These are phyloP conservation scores for Hycleus cichorii DNA, from an alignment of 1,140 invertebrate species.

Conservation along the genomic window DNA sequence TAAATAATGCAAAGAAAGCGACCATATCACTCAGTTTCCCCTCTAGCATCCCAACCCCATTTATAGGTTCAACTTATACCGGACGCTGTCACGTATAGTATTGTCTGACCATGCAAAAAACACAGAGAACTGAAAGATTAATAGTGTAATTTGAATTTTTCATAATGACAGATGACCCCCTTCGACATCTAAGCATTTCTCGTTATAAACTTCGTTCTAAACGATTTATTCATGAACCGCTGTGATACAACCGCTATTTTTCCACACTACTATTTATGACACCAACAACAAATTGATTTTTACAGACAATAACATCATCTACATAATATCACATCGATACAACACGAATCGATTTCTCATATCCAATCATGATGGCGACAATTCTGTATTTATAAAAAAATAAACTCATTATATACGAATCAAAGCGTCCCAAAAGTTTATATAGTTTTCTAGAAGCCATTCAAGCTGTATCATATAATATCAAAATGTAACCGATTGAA, in stretches of 20 bases:
- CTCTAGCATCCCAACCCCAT: slow-evolving; percentile 12
- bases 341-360: slow-evolving; percentile 11
- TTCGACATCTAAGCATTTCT: slow-evolving; percentile 32
- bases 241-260: slow-evolving; percentile 16
- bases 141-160: slow-evolving; percentile 35
- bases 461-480: no score
- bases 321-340: slow-evolving; percentile 4
- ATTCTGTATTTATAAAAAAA: no score
- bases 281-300: slow-evolving; percentile 15
- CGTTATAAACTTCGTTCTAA: slow-evolving; percentile 20
- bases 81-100: slow-evolving; percentile 28
- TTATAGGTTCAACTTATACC: neutral
- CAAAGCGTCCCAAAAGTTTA: no score
- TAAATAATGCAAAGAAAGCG: slow-evolving; percentile 36
- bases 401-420: no score
- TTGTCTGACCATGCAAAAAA: slow-evolving; percentile 32
- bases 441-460: no score
- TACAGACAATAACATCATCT: slow-evolving; percentile 14
- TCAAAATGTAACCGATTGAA: no score
- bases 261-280: slow-evolving; percentile 14
- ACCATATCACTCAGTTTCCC: slow-evolving; percentile 33
- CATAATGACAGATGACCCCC: slow-evolving; percentile 32
- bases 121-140: slow-evolving; percentile 31
- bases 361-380: slow-evolving; percentile 7
- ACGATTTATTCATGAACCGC: slow-evolving; percentile 15